Evolutionary conservation across 2,888 invertebrate genomes (phyloP).

Genomic region (Schizaphis graminum): DNA sequence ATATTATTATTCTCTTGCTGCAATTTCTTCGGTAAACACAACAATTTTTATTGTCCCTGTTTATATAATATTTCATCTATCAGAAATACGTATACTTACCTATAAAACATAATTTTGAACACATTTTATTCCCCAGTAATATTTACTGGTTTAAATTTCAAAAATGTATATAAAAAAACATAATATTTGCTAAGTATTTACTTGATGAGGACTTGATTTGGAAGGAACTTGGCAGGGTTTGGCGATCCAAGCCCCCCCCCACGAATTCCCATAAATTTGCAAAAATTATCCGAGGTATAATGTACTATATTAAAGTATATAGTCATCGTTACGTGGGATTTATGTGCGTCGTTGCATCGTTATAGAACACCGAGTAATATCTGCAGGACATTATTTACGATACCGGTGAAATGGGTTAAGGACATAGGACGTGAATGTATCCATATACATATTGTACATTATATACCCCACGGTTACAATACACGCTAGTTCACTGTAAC

Average conservation of each 20-base stretch:
- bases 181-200: too few relatives aligned
- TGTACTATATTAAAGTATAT: too few relatives aligned
- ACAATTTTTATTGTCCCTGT: neutral
- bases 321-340: neutral
- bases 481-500: neutral
- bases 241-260: too few relatives aligned
- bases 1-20: neutral
- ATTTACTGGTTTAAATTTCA: too few relatives aligned
- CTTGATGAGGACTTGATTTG: too few relatives aligned
- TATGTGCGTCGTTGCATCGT: neutral
- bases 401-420: conserved; percentile 55
- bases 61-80: neutral
- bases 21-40: neutral
- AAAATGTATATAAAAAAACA: too few relatives aligned
- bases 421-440: conserved; percentile 46
- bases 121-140: neutral
- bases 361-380: neutral
- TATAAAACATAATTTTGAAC: neutral
- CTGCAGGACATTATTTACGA: neutral
- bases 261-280: too few relatives aligned
- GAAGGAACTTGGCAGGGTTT: too few relatives aligned
- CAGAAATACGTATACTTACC: neutral
- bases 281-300: neutral
- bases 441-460: neutral
- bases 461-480: neutral